Percentiles rank a stretch among this genome's conserved stretches.
phyloP scores from a whole-genome alignment of 2,888 invertebrate species.

The Pammene aurita region DNA sequence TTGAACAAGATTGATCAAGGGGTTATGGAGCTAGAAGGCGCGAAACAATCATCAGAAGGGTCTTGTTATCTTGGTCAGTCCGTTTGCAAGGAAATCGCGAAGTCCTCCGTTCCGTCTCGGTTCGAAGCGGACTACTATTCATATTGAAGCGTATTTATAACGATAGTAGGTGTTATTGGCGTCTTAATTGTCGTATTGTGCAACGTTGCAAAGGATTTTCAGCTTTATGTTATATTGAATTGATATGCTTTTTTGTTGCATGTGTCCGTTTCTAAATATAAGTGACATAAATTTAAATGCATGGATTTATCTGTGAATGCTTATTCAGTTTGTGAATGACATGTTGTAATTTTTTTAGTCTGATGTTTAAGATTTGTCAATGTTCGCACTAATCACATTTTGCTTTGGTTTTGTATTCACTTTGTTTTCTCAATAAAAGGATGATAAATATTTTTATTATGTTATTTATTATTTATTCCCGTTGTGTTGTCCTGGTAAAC shows the following conservation, averaged over 20 bases:
- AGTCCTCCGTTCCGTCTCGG: too few relatives aligned
- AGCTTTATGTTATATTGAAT: background rate
- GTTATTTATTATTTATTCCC: conserved; percentile 15
- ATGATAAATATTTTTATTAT: conserved; percentile 8
- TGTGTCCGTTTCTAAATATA: background rate
- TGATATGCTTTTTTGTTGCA: conserved; percentile 9
- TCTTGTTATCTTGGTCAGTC: too few relatives aligned
- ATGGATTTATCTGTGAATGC: conserved; percentile 22
- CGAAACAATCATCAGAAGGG: too few relatives aligned
- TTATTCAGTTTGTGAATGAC: conserved; percentile 8
- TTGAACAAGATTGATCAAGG: too few relatives aligned
- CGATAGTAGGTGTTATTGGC: too few relatives aligned
- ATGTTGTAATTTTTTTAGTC: conserved; percentile 16
- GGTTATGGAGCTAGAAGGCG: too few relatives aligned
- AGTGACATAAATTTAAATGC: conserved; percentile 14
- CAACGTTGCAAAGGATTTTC: background rate
- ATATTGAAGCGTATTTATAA: too few relatives aligned
- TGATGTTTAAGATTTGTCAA: conserved; percentile 24
- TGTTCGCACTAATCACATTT: conserved; percentile 30
- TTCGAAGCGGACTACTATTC: too few relatives aligned
- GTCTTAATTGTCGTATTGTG: too few relatives aligned
- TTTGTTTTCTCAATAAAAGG: conserved; percentile 36
- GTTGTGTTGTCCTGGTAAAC: background rate
- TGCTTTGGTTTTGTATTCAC: conserved; percentile 40
- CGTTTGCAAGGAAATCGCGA: too few relatives aligned